A percentile compares a stretch with the other conserved stretches of the same genome.
These are phyloP conservation scores for Protophormia terraenovae DNA, from an alignment of 2,888 invertebrate species.

Conservation along the genomic window DNA sequence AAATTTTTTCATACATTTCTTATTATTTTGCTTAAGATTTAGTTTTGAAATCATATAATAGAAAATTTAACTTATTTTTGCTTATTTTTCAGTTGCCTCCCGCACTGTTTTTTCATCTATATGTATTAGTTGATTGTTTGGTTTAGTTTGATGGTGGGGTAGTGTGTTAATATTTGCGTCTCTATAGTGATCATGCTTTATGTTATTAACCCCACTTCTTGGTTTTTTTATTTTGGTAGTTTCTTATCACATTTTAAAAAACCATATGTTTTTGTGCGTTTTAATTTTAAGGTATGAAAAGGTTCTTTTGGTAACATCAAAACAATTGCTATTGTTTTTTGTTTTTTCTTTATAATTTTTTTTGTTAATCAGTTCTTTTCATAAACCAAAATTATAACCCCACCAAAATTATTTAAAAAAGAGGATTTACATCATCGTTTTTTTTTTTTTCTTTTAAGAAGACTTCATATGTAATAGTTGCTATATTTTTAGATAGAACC, in stretches of 20 bases:
- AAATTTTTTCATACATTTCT: slow-evolving; percentile 8
- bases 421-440: background rate
- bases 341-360: background rate
- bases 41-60: background rate
- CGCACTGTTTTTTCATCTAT: slow-evolving; percentile 21
- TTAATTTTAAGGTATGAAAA: slow-evolving; percentile 25
- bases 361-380: background rate
- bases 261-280: slow-evolving; percentile 56
- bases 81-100: slow-evolving; percentile 31
- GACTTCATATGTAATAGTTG: background rate
- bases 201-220: slow-evolving; percentile 65
- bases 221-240: background rate
- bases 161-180: slow-evolving; percentile 1
- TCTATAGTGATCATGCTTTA: slow-evolving; percentile 53
- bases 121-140: background rate
- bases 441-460: background rate
- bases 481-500: no score
- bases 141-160: background rate
- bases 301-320: background rate
- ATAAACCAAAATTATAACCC: background rate
- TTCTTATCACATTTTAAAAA: slow-evolving; percentile 10
- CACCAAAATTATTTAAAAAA: no score
- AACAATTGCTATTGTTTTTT: background rate
- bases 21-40: background rate
- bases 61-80: no score